Conservation (phyloP, 1,140 invertebrate species). For the Cherax destructor region DNA sequence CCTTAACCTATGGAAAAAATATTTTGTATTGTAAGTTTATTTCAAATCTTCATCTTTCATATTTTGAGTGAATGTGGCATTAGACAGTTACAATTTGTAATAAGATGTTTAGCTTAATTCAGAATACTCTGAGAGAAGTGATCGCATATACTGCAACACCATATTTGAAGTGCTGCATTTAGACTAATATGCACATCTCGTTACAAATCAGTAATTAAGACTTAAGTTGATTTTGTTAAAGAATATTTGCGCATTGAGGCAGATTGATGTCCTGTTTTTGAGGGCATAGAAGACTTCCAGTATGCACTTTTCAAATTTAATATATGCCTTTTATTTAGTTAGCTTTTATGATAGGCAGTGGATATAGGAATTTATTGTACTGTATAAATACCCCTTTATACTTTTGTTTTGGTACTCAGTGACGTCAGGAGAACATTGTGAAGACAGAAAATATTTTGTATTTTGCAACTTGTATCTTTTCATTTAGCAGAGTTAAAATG, state of each 20-base stretch:
- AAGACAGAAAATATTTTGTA: background rate
- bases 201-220: background rate
- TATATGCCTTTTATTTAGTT: constrained; percentile 18
- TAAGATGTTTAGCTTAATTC: constrained; percentile 14
- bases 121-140: background rate
- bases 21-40: constrained; percentile 15
- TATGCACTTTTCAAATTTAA: constrained; percentile 12
- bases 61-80: constrained; percentile 28
- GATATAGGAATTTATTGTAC: constrained; percentile 8
- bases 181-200: background rate
- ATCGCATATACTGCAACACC: background rate
- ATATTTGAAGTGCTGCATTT: background rate
- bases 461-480: too few species aligned
- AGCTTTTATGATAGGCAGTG: constrained; percentile 18
- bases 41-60: constrained; percentile 20
- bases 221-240: background rate
- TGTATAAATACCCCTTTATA: constrained; percentile 26
- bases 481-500: too few species aligned
- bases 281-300: constrained; percentile 20
- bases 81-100: constrained; percentile 6
- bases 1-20: background rate
- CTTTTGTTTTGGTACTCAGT: constrained; percentile 16
- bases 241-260: background rate
- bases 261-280: constrained; percentile 22
- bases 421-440: constrained; percentile 28